phyloP scores from a whole-genome alignment of 2,888 invertebrate genomes.

The Norana najaformis region DNA sequence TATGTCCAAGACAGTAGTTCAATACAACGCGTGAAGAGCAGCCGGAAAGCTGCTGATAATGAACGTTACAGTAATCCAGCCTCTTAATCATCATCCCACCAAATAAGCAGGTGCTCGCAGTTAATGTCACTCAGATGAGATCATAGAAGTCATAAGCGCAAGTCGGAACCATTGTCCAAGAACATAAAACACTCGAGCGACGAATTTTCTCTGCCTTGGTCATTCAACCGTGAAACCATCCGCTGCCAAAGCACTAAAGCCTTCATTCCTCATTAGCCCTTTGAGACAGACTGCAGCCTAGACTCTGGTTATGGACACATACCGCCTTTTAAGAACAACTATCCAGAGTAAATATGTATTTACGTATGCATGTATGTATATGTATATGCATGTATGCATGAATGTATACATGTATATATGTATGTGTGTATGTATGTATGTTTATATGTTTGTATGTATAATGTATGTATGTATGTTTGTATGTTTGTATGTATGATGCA shows the following conservation, averaged over 20 bases:
- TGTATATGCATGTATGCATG: neutral
- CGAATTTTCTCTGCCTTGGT: neutral
- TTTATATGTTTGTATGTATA: neutral
- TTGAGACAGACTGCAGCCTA: neutral
- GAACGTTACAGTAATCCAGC: neutral
- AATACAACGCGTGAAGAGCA: neutral
- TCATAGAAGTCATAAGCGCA: neutral
- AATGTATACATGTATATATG: neutral
- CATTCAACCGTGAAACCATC: neutral
- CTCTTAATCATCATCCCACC: neutral
- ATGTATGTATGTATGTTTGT: neutral
- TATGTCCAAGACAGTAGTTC: too few relatives aligned
- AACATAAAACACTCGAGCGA: neutral
- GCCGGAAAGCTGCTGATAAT: neutral
- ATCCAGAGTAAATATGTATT: neutral
- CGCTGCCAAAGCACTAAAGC: neutral
- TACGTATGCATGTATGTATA: neutral
- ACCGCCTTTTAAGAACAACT: neutral
- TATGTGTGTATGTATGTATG: neutral
- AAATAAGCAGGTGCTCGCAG: neutral
- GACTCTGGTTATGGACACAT: neutral
- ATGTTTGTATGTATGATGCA: too few relatives aligned
- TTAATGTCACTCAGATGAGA: neutral
- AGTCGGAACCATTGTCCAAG: neutral
- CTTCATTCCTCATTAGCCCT: neutral